Evolutionary conservation across 2,113 vertebrate species (phyloP), one percentile per base, ranked within the genome.

Genomic region (Holacanthus passer): DNA sequence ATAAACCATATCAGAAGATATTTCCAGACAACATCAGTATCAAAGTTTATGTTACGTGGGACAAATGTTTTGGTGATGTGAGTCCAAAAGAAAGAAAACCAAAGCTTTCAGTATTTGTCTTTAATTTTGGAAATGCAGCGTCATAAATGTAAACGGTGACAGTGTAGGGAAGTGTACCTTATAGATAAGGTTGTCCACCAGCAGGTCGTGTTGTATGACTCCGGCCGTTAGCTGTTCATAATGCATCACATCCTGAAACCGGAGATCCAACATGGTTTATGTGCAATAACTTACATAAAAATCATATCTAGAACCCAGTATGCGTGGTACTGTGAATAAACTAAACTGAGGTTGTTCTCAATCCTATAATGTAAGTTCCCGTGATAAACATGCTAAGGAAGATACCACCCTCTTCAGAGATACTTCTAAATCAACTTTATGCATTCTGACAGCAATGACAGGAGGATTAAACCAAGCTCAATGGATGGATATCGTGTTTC

Each of bases 141-240:
- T 62, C 20, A 37, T 41, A 22, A 53, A 31, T 35, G 37, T 22
- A 1, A 45, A 17, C 1, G 7, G 59, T 22, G 32, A 7, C 19
- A 12, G 65, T 4, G 4, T 10, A 12, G 41, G n/a, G 10, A 16
- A 32, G 35, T 58, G 41, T 94, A 98, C 98, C 96, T 99, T 99
- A 89, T 98, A 99, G 93, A 99, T 98, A 62, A 99, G 94, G 91
- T 95, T 98, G 94, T 99, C 98, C 92, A 99, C 97, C 92, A 99
- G 94, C 94, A 99, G 96, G 89, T 97, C 91, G 1, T 99, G 96
- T 64, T 98, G 97, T 82, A 99, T 97, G 86, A 99, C 98, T 85
- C 97, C 98, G 1, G 97, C 96, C 87, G 96, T 99, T 22, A 99
- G 96, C 88, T 99, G 98, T 59, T 99, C 97, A 68, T 98, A 99